A percentile compares a stretch with the other conserved stretches of the same genome.
Conservation (phyloP, 2,888 invertebrate genomes). For the Pheosia gnoma region DNA sequence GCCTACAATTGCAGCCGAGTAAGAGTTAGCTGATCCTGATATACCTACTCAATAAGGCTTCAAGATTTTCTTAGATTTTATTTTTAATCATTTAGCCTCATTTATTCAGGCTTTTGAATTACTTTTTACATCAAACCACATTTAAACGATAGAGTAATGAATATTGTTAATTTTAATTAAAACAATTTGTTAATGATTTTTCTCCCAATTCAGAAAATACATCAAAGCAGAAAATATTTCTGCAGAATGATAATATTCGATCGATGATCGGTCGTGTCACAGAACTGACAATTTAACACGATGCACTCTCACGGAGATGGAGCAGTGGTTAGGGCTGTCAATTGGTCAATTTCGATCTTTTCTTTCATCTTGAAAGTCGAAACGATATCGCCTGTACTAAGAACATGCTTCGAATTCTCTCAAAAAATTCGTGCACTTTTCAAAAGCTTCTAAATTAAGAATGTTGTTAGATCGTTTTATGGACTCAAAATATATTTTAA, state of each 20-base stretch:
- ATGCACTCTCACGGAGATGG: background rate
- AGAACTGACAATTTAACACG: background rate
- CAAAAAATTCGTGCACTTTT: background rate
- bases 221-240: background rate
- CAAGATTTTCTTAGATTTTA: background rate
- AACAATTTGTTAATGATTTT: background rate
- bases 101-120: no score
- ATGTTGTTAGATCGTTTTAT: no score
- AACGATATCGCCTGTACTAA: background rate
- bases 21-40: background rate
- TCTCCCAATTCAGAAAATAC: background rate
- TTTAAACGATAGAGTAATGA: background rate
- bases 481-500: no score
- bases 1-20: slow-evolving; percentile 19
- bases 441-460: no score
- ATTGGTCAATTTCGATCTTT: background rate
- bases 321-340: slow-evolving; percentile 2
- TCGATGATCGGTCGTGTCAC: slow-evolving; percentile 6
- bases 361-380: background rate
- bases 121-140: no score
- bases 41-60: background rate
- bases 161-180: background rate
- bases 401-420: background rate
- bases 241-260: background rate
- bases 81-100: no score